These are phyloP conservation scores for Phoxinus dragarum DNA, from an alignment of 2,797 vertebrate species.

Conservation along the genomic window DNA sequence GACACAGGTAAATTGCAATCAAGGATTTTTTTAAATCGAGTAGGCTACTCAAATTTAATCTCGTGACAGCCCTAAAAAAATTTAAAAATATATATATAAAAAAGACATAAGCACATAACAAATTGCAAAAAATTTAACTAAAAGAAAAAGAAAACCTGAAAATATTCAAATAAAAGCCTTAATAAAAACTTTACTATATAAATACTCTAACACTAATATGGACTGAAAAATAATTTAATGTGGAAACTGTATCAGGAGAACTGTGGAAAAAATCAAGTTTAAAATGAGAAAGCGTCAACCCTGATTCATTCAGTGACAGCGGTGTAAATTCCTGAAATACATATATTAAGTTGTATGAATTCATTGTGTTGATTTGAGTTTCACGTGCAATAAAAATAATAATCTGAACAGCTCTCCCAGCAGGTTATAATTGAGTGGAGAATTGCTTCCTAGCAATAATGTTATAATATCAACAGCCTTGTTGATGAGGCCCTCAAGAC, in stretches of 20 bases:
- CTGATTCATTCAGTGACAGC: background rate
- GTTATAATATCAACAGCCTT: constrained; percentile 27
- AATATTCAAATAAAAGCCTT: background rate
- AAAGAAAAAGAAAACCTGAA: background rate
- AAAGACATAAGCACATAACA: too few relatives aligned
- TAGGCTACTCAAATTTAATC: too few relatives aligned
- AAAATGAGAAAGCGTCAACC: background rate
- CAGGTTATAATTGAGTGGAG: background rate
- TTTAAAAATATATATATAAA: too few relatives aligned
- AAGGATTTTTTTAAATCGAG: too few relatives aligned
- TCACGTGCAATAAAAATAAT: constrained; percentile 5
- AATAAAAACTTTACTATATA: background rate
- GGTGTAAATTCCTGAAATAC: background rate
- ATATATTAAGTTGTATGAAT: background rate
- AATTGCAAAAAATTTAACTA: background rate
- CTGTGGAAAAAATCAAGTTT: background rate
- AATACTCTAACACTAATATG: background rate
- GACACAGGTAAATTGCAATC: too few relatives aligned
- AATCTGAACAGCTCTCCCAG: constrained; percentile 7
- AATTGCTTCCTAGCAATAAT: constrained; percentile 18
- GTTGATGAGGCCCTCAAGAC: constrained; percentile 14
- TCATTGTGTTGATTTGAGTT: background rate
- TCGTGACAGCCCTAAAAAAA: too few relatives aligned
- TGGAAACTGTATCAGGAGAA: background rate
- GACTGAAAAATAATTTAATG: background rate